A percentile compares a stretch with the other conserved stretches of the same genome.
Evolutionary conservation across 2,888 invertebrate genomes (phyloP).

Genomic region (Polylopha cassiicola): DNA sequence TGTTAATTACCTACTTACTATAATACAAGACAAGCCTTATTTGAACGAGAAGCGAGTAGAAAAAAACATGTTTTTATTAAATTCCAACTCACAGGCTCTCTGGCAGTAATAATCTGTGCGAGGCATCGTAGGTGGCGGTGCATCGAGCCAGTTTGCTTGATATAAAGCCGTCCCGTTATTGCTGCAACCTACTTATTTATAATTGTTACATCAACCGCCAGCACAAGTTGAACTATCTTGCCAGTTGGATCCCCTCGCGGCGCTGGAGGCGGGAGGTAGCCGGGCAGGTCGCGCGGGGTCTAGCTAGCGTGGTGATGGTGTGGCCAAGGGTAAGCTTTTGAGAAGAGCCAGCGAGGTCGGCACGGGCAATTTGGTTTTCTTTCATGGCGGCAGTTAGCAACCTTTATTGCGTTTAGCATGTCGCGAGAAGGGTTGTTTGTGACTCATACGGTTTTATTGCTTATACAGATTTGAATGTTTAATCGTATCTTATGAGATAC

Average conservation of each 20-base stretch:
- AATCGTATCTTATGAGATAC: too few relatives aligned
- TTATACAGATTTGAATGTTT: slow-evolving; percentile 17
- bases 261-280: slow-evolving; percentile 2
- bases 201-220: slow-evolving; percentile 64
- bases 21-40: too few relatives aligned
- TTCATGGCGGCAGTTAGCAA: slow-evolving; percentile 61
- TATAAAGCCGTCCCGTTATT: slow-evolving; percentile 70
- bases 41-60: too few relatives aligned
- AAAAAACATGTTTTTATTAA: not conserved
- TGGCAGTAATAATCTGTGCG: too few relatives aligned
- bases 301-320: slow-evolving; percentile 27
- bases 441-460: slow-evolving; percentile 34
- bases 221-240: slow-evolving; percentile 35
- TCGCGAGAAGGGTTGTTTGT: slow-evolving; percentile 36
- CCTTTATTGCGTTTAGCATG: slow-evolving; percentile 60
- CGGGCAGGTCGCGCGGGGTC: slow-evolving; percentile 29
- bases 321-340: slow-evolving; percentile 36
- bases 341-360: slow-evolving; percentile 63
- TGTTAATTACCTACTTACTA: too few relatives aligned
- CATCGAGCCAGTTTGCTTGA: slow-evolving; percentile 74
- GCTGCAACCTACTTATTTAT: slow-evolving; percentile 74
- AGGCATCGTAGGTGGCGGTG: slow-evolving; percentile 67
- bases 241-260: slow-evolving; percentile 27
- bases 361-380: slow-evolving; percentile 71
- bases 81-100: slow-evolving; percentile 40